phyloP scores from a whole-genome alignment of 1,140 invertebrate genomes.

The Aphidius ervi region DNA sequence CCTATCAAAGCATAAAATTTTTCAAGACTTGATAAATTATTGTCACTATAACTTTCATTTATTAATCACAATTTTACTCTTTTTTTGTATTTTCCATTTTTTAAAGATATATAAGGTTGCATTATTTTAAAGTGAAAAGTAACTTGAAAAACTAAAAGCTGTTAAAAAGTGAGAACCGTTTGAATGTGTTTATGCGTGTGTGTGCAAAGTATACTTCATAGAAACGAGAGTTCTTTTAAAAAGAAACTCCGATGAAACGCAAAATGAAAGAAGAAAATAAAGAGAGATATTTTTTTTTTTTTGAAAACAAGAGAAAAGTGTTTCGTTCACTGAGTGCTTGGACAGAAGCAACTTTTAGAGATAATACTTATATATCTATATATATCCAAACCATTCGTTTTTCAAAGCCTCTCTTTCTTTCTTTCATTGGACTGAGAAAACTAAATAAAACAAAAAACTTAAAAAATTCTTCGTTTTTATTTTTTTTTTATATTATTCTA shows the following conservation, averaged over 20 bases:
- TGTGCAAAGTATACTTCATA: too few relatives aligned
- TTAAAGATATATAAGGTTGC: too few relatives aligned
- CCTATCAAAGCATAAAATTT: background rate
- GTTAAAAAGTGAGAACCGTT: background rate
- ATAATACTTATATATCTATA: too few relatives aligned
- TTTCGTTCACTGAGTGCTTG: background rate
- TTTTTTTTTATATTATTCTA: too few relatives aligned
- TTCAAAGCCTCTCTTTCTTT: too few relatives aligned
- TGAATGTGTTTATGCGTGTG: background rate
- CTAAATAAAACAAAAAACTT: too few relatives aligned
- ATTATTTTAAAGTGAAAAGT: background rate
- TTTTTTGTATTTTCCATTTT: background rate
- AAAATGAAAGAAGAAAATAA: too few relatives aligned
- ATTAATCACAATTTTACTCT: background rate
- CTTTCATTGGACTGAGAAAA: too few relatives aligned
- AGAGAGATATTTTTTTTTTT: too few relatives aligned
- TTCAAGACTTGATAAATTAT: background rate
- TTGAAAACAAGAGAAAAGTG: slow-evolving; percentile 5
- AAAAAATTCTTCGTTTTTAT: too few relatives aligned
- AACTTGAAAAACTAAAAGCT: slow-evolving; percentile 1
- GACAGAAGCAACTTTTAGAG: background rate
- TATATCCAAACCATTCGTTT: too few relatives aligned
- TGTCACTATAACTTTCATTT: background rate
- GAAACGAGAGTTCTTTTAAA: too few relatives aligned
- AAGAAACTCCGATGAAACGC: background rate